These are phyloP conservation scores for Arvicanthis niloticus DNA, from an alignment of 2,113 vertebrate genomes.

Conservation along the genomic window DNA sequence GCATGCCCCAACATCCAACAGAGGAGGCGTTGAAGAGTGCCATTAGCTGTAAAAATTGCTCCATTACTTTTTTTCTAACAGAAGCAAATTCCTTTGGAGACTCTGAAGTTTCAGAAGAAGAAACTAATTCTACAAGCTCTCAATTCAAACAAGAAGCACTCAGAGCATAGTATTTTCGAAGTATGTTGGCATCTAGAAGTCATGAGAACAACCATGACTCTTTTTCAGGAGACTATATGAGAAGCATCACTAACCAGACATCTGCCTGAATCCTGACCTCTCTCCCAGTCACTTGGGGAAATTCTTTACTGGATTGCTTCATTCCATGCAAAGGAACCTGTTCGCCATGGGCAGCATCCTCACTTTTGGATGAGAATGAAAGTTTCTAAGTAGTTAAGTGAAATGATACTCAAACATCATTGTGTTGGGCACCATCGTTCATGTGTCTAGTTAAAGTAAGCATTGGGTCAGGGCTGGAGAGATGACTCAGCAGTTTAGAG, in stretches of 20 bases:
- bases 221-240: not conserved
- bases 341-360: not conserved
- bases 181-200: not conserved
- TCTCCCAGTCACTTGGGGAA: not conserved
- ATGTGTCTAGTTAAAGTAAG: not conserved
- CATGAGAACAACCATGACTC: not conserved
- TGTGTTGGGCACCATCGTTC: not conserved
- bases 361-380: not conserved
- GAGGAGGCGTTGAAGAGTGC: not conserved
- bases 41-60: not conserved
- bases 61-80: not conserved
- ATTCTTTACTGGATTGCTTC: not conserved
- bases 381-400: not conserved
- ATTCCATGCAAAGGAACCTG: not conserved
- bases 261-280: not conserved
- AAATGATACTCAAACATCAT: not conserved
- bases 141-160: not conserved
- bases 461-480: not conserved
- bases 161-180: slow-evolving; percentile 16
- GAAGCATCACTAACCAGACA: not conserved
- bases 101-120: not conserved
- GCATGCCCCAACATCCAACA: too few relatives aligned
- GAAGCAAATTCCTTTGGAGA: not conserved
- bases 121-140: not conserved
- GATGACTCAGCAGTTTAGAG: not conserved